phyloP scores from a whole-genome alignment of 2,113 vertebrate species.

The Felis chaus region DNA sequence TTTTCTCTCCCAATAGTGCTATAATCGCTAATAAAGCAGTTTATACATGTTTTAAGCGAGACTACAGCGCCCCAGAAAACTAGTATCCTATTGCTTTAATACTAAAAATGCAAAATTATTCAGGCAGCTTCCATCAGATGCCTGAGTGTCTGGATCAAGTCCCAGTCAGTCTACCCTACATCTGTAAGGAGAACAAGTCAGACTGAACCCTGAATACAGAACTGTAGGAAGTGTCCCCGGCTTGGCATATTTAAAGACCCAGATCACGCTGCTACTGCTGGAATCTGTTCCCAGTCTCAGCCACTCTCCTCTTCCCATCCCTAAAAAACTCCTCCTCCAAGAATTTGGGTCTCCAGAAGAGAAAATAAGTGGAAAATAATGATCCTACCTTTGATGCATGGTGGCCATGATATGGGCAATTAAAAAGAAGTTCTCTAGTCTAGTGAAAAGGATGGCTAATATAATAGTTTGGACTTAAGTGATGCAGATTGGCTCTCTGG shows the following conservation, averaged over 20 bases:
- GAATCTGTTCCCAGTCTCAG: not conserved
- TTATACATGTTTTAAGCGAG: constrained; percentile 52
- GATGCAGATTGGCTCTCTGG: constrained; percentile 56
- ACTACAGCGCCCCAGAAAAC: constrained; percentile 41
- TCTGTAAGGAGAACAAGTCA: not conserved
- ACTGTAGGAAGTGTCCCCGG: not conserved
- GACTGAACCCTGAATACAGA: not conserved
- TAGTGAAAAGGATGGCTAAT: constrained; percentile 32
- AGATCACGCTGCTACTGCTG: not conserved
- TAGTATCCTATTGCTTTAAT: constrained; percentile 43
- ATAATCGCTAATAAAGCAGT: constrained; percentile 59
- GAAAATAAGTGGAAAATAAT: constrained; percentile 60
- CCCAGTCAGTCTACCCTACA: not conserved
- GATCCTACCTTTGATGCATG: constrained; percentile 83
- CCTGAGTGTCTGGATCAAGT: constrained; percentile 49
- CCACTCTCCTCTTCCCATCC: not conserved
- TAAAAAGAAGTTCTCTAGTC: constrained; percentile 51
- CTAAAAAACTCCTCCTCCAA: not conserved
- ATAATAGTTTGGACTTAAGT: constrained; percentile 65
- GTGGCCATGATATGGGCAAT: constrained; percentile 66
- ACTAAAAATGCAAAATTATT: constrained; percentile 42
- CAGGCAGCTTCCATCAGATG: constrained; percentile 22
- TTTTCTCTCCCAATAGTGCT: constrained; percentile 42
- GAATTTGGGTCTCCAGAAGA: not conserved
- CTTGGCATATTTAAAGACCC: not conserved